phyloP scores from a whole-genome alignment of 2,797 vertebrate species.

The Glyptemys insculpta region DNA sequence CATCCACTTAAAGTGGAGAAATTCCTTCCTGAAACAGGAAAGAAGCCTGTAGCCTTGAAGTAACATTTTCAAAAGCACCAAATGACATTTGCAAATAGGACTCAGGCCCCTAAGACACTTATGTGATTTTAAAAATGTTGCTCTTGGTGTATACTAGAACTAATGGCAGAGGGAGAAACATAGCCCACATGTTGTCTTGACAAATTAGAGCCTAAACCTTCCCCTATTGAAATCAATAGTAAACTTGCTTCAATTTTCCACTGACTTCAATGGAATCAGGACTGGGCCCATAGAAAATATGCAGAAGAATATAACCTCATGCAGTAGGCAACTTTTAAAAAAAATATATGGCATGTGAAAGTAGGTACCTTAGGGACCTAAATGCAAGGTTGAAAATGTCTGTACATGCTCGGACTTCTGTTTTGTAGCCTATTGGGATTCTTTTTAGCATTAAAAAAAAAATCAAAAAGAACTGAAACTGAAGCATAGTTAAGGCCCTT shows the following conservation, averaged over 20 bases:
- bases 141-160: neutral
- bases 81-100: constrained; percentile 24
- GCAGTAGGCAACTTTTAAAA: too few species aligned
- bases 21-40: too few species aligned
- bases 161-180: neutral
- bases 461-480: neutral
- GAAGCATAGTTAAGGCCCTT: neutral
- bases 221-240: neutral
- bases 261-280: too few species aligned
- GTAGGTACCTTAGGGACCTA: neutral
- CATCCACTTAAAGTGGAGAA: too few species aligned
- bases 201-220: neutral
- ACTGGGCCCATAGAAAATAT: too few species aligned
- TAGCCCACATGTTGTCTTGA: neutral
- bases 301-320: too few species aligned
- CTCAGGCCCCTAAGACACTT: constrained; percentile 2
- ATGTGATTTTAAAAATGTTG: constrained; percentile 12
- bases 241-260: neutral
- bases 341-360: too few species aligned
- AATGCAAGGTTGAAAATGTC: neutral
- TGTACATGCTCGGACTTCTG: neutral
- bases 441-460: neutral
- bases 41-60: too few species aligned
- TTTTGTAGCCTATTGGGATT: neutral
- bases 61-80: neutral